Evolutionary conservation across 2,888 invertebrate species (phyloP).

Genomic region (Xanthia icteritia): DNA sequence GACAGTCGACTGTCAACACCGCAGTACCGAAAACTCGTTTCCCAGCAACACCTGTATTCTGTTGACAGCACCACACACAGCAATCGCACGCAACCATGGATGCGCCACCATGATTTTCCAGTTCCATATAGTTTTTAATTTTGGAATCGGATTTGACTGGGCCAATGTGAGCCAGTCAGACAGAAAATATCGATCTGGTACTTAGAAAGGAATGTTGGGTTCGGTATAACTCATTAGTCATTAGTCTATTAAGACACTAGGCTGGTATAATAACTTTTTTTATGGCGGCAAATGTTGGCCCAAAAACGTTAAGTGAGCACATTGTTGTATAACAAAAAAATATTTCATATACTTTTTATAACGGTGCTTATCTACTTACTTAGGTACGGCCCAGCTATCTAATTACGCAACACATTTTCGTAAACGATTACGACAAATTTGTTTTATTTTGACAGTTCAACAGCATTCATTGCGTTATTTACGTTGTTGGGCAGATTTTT

Average conservation of each 20-base stretch:
- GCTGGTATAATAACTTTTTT: constrained; percentile 43
- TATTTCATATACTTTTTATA: constrained; percentile 29
- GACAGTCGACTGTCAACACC: too few relatives aligned
- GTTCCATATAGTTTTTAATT: constrained; percentile 40
- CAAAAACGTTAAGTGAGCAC: constrained; percentile 38
- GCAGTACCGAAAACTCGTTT: too few relatives aligned
- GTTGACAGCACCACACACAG: too few relatives aligned
- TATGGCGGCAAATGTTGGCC: constrained; percentile 33
- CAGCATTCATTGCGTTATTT: too few relatives aligned
- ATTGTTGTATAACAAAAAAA: constrained; percentile 46
- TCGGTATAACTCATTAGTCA: constrained; percentile 42
- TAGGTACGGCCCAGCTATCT: constrained; percentile 1
- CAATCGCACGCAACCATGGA: neutral
- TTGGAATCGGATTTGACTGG: constrained; percentile 55
- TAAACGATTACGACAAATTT: too few relatives aligned
- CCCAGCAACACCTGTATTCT: neutral
- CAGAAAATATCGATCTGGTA: constrained; percentile 41
- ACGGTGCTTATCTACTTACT: constrained; percentile 25
- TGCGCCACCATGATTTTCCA: neutral
- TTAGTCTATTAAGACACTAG: constrained; percentile 24
- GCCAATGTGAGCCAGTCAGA: constrained; percentile 45
- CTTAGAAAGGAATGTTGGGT: constrained; percentile 33
- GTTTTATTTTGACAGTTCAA: too few relatives aligned
- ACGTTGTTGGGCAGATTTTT: too few relatives aligned
- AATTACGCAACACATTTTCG: too few relatives aligned